Conservation (phyloP, 2,797 vertebrate genomes). For the Sebastes taczanowskii region DNA sequence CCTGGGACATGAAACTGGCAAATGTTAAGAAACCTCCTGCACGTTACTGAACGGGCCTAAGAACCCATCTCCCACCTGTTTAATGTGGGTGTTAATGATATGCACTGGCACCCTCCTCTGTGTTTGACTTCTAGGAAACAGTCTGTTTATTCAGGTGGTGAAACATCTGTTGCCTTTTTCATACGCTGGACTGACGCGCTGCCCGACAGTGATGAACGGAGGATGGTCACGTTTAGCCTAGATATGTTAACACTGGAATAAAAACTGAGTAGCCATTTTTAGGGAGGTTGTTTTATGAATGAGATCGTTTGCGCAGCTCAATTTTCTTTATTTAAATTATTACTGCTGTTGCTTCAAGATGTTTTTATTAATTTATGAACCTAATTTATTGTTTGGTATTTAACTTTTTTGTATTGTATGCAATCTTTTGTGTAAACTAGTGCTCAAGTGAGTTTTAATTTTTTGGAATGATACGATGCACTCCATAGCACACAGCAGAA, state of each 20-base stretch:
- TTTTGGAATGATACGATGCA: conserved; percentile 48
- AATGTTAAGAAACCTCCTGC: conserved; percentile 26
- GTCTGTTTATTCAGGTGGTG: conserved; percentile 36
- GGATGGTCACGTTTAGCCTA: conserved; percentile 33
- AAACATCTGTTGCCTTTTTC: conserved; percentile 44
- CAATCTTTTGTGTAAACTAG: conserved; percentile 53
- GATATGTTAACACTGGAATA: conserved; percentile 78
- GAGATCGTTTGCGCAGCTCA: conserved; percentile 73
- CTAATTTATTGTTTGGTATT: conserved; percentile 85
- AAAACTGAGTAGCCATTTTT: conserved; percentile 61
- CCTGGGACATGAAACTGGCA: conserved; percentile 47
- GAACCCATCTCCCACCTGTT: background rate
- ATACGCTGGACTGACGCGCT: conserved; percentile 15
- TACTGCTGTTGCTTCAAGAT: conserved; percentile 67
- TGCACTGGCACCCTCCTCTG: conserved; percentile 58
- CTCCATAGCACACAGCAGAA: conserved; percentile 39
- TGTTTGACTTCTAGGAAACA: conserved; percentile 43
- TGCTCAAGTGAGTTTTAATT: conserved; percentile 46
- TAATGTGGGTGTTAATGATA: conserved; percentile 40
- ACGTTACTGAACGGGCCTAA: conserved; percentile 21
- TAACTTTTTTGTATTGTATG: conserved; percentile 74
- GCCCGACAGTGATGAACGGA: conserved; percentile 19
- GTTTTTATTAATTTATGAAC: conserved; percentile 79
- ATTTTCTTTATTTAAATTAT: conserved; percentile 77
- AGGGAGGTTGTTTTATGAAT: conserved; percentile 56